A percentile compares a stretch with the other conserved stretches of the same genome.
These are phyloP conservation scores for Aricia artaxerxes DNA, from an alignment of 2,888 invertebrate species.

Conservation along the genomic window DNA sequence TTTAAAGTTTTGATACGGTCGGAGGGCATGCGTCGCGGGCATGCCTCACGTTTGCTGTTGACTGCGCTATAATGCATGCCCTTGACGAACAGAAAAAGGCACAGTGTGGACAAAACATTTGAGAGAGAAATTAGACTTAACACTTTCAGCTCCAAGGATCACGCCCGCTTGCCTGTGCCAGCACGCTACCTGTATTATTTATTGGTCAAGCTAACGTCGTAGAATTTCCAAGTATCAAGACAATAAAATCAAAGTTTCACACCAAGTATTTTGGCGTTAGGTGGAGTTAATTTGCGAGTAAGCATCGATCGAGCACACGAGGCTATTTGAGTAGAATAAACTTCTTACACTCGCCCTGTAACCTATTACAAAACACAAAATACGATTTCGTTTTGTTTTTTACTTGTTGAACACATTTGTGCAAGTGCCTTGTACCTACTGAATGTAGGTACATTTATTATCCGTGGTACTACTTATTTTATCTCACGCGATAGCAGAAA, in stretches of 20 bases:
- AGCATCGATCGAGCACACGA: slow-evolving; percentile 54
- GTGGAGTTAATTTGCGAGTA: slow-evolving; percentile 51
- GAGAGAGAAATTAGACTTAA: too few species aligned
- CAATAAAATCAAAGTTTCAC: slow-evolving; percentile 27
- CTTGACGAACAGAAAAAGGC: too few species aligned
- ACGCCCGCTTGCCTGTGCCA: too few species aligned
- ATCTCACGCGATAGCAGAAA: background rate
- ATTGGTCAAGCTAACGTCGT: too few species aligned
- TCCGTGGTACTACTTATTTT: background rate
- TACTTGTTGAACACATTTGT: background rate
- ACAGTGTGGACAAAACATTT: too few species aligned
- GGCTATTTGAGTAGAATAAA: slow-evolving; percentile 65
- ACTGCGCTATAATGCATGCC: too few species aligned
- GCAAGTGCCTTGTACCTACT: background rate
- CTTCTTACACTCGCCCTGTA: slow-evolving; percentile 54
- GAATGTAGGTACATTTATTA: background rate
- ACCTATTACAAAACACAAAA: background rate
- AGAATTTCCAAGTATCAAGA: background rate
- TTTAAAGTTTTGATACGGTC: too few species aligned
- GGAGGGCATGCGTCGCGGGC: too few species aligned
- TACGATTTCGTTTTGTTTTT: background rate
- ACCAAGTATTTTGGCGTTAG: background rate
- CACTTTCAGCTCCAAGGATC: too few species aligned
- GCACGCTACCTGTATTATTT: too few species aligned
- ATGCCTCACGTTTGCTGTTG: too few species aligned